A percentile compares a stretch with the other conserved stretches of the same genome.
phyloP scores from a whole-genome alignment of 2,888 invertebrate genomes.

The Poecilus cupreus region DNA sequence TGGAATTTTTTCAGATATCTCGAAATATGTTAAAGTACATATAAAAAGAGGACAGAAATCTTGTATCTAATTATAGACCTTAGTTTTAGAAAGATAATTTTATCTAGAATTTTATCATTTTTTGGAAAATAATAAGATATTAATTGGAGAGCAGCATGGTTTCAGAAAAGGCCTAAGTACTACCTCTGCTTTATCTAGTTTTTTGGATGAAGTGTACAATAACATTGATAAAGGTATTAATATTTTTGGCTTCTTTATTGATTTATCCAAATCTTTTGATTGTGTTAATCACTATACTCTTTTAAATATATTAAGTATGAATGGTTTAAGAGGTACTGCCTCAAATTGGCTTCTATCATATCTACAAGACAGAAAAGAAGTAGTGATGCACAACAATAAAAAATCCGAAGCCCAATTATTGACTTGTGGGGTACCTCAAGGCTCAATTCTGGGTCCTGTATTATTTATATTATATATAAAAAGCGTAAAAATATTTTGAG shows the following conservation, averaged over 20 bases:
- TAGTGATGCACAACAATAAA: not conserved
- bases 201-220: not conserved
- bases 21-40: not conserved
- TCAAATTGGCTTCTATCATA: not conserved
- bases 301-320: not conserved
- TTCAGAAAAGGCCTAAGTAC: not conserved
- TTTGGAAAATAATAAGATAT: constrained; percentile 36
- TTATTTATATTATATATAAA: not conserved
- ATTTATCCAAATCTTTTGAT: not conserved
- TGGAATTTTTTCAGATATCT: not conserved
- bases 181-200: constrained; percentile 27
- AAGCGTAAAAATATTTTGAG: not conserved
- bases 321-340: not conserved
- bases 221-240: not conserved
- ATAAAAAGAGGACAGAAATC: not conserved
- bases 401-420: not conserved
- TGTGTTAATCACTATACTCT: not conserved
- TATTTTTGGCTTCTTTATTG: not conserved
- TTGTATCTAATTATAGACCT: not conserved
- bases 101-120: not conserved
- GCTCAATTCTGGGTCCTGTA: not conserved
- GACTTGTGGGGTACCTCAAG: not conserved
- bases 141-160: constrained; percentile 1
- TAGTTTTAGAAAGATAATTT: not conserved
- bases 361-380: not conserved